These are phyloP conservation scores for Coreius guichenoti DNA, from an alignment of 2,797 vertebrate genomes.

Conservation along the genomic window DNA sequence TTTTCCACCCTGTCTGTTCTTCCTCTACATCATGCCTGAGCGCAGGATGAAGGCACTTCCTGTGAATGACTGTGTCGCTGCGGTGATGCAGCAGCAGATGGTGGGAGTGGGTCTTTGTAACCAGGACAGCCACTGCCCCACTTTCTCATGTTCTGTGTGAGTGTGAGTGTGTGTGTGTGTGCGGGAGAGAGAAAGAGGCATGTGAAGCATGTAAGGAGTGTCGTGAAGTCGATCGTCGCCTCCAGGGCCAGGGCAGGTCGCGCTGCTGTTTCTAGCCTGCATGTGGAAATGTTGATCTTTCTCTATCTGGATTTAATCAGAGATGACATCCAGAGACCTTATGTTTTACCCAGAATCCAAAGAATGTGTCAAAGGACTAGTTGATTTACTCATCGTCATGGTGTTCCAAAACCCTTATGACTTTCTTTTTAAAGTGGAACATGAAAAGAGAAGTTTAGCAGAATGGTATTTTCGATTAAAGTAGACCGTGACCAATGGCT, in stretches of 20 bases:
- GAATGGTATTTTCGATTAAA: background rate
- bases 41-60: constrained; percentile 8
- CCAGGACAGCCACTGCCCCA: constrained; percentile 61
- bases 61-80: constrained; percentile 22
- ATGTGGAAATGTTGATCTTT: constrained; percentile 54
- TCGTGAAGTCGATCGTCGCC: constrained; percentile 4
- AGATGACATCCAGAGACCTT: background rate
- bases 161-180: constrained; percentile 37
- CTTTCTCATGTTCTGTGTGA: constrained; percentile 59
- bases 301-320: constrained; percentile 21
- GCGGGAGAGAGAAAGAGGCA: constrained; percentile 45
- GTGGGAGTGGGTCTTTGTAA: constrained; percentile 50
- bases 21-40: background rate
- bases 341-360: background rate
- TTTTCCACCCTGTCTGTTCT: background rate
- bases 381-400: background rate
- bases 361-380: background rate
- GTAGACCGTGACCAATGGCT: background rate
- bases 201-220: constrained; percentile 42
- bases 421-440: constrained; percentile 10
- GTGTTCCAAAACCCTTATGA: background rate
- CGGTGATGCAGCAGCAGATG: constrained; percentile 64
- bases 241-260: constrained; percentile 48
- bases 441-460: background rate
- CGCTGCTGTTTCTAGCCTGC: constrained; percentile 69